These are phyloP conservation scores for Hiodon alosoides DNA, from an alignment of 2,113 vertebrate genomes.

Conservation along the genomic window DNA sequence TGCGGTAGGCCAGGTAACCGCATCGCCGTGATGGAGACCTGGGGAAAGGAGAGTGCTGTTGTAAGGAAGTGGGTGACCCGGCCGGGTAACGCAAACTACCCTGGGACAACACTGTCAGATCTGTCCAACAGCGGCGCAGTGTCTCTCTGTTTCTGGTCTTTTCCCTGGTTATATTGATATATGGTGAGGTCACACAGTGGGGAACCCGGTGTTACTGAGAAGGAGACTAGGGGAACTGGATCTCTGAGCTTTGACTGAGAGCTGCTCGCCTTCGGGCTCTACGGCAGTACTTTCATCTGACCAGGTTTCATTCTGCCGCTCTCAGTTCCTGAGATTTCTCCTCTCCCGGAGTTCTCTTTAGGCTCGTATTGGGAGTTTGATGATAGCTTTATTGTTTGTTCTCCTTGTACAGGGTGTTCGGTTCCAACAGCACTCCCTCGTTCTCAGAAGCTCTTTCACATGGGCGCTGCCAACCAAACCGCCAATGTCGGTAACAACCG, in stretches of 20 bases:
- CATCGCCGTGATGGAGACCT: neutral
- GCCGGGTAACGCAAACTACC: too few relatives aligned
- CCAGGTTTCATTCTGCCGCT: too few relatives aligned
- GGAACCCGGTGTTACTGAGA: neutral
- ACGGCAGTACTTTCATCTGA: too few relatives aligned
- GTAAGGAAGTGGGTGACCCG: neutral
- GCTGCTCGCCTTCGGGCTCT: too few relatives aligned
- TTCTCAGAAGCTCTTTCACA: too few relatives aligned
- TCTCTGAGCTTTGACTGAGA: too few relatives aligned
- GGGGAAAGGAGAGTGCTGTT: conserved; percentile 5
- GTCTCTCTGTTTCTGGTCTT: neutral
- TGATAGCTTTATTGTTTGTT: conserved; percentile 9
- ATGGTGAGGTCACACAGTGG: neutral
- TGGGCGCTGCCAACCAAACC: too few relatives aligned
- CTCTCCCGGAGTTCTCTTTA: neutral
- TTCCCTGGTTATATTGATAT: too few relatives aligned
- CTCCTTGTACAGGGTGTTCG: neutral
- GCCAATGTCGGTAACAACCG: too few relatives aligned
- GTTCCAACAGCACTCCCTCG: neutral
- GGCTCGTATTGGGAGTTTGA: neutral
- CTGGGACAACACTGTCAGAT: neutral
- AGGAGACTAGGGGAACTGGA: neutral
- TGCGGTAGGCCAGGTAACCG: conserved; percentile 27
- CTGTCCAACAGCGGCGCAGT: neutral
- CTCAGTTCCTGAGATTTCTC: too few relatives aligned